Conservation (phyloP, 2,888 invertebrate species). For the Andrena trimmerana region DNA sequence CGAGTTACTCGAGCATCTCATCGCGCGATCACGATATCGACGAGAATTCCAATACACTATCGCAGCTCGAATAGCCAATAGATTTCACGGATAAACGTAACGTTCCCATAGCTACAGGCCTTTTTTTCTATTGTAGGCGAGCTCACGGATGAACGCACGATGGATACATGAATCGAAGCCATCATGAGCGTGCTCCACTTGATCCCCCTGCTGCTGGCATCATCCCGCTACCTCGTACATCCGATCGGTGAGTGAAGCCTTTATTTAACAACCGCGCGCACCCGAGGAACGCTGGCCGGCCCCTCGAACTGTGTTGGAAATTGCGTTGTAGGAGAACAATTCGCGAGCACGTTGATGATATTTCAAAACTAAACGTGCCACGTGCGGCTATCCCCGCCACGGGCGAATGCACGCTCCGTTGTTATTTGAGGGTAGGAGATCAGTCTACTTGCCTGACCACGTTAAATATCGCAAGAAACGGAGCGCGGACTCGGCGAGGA, state of each 20-base stretch:
- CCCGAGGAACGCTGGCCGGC: background rate
- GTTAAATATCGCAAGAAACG: background rate
- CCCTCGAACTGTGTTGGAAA: too few relatives aligned
- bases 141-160: conserved; percentile 62
- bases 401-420: background rate
- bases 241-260: conserved; percentile 68
- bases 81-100: background rate
- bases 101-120: background rate
- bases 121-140: conserved; percentile 57
- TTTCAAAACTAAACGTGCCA: background rate
- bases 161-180: conserved; percentile 65
- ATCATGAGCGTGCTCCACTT: conserved; percentile 72
- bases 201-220: conserved; percentile 69
- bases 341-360: too few relatives aligned
- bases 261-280: conserved; percentile 47
- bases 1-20: background rate
- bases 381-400: background rate
- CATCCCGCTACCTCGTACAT: conserved; percentile 68
- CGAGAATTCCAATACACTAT: background rate
- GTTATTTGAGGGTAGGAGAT: background rate
- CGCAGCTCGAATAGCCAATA: background rate
- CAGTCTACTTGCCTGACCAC: background rate
- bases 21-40: background rate
- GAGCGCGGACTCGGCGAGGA: background rate
- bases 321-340: too few relatives aligned